phyloP scores from a whole-genome alignment of 2,113 vertebrate genomes.

The Bufo bufo region DNA sequence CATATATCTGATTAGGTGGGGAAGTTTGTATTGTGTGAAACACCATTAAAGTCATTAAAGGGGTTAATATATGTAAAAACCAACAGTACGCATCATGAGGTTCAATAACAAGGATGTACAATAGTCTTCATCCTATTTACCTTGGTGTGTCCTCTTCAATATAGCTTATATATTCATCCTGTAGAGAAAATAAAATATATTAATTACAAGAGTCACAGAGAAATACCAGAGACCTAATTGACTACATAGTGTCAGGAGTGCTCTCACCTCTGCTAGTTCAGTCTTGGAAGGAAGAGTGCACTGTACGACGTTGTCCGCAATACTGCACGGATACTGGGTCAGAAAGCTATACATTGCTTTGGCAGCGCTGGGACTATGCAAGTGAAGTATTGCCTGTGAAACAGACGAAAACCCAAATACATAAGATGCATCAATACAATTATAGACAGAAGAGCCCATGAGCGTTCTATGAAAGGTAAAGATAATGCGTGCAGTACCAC shows the following conservation, averaged over 20 bases:
- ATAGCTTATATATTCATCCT: constrained; percentile 39
- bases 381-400: constrained; percentile 73
- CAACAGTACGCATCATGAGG: too few relatives aligned
- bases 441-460: too few relatives aligned
- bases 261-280: constrained; percentile 63
- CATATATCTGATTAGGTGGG: too few relatives aligned
- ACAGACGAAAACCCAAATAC: neutral
- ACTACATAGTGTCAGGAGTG: neutral
- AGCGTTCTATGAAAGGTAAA: too few relatives aligned
- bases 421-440: neutral
- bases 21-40: too few relatives aligned
- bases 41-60: too few relatives aligned
- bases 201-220: too few relatives aligned
- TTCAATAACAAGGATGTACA: neutral
- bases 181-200: neutral
- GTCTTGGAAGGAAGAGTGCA: constrained; percentile 65
- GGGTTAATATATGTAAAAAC: too few relatives aligned
- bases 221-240: too few relatives aligned
- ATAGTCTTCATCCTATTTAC: constrained; percentile 5
- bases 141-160: constrained; percentile 18
- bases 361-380: constrained; percentile 69
- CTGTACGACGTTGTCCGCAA: constrained; percentile 67
- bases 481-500: neutral
- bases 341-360: constrained; percentile 71
- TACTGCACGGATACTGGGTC: constrained; percentile 68